Evolutionary conservation across 2,113 vertebrate genomes (phyloP), one percentile per base, ranked within the genome.

Genomic region (Calonectris borealis): DNA sequence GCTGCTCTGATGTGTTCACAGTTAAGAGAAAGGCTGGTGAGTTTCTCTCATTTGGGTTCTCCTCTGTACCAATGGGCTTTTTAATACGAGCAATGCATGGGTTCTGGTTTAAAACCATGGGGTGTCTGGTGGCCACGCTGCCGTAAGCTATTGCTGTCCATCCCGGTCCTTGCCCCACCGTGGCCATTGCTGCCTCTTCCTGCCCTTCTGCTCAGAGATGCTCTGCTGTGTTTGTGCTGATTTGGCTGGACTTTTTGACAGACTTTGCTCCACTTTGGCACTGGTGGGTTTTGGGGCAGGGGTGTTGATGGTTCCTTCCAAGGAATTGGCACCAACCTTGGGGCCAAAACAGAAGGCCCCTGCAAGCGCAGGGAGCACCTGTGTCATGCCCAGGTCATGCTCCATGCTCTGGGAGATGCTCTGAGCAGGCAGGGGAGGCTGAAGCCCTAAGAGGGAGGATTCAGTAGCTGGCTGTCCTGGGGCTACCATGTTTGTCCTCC

Each of bases 11-110:
- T 38, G 54, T 54, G 48, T 10, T 79, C 61, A 18, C 64, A 62
- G 8, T 18, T 61, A 16, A 55, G 73, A 78, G 75, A 10, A 71
- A 29, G 11, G 49, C 57, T 4, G 4, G 7, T 58, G 88, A 61
- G 71, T 83, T 51, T 66, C n/a, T 85, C 49, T 77, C 19, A 4
- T 69, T 62, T 80, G 64, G n/a, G 34, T 16, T 79, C 72, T 58
- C 27, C 65, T 82, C 52, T n/a, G 9, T 38, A 61, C 9, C 48
- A 4, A 0, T 3, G 15, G n/a, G 24, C 3, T 34, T 71, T 64
- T 71, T 54, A 3, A 34, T 5, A 58, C 4, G 5, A 24, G 46
- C 1, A 4, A 5, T 38, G n/a, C 0, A 5, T 1, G 8, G 75
- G 2, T 13, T 62, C 86, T 58, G 42, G 2, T 57, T 69, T 57